Base-by-base conservation (phyloP, 2,888 invertebrate species). In the Drosophila antonietae region DNA sequence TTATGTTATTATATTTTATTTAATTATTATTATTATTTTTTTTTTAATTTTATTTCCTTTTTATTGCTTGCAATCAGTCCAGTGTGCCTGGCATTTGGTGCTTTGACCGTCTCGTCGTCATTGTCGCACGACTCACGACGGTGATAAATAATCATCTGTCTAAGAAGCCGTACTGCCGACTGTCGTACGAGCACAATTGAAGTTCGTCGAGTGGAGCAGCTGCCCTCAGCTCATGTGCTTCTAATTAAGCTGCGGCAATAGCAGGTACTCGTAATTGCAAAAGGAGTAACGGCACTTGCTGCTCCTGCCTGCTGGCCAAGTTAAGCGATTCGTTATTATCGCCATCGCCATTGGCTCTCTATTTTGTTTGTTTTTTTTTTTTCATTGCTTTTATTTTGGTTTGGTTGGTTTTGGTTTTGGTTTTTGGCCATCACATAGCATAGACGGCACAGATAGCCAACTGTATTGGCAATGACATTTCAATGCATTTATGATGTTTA, bases 401-500 rank as follows among this genome's bases (percentile, higher is more conserved):
- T 20, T 33, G 0, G 33, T 33, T 12, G 37, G 37, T 37, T 37
- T 31, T 28, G 31, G 49, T 18, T 35, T 33, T 35, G 51, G 65
- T 65, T 83, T 83, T 85, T 70, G 78, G 70, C 63, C 68, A 74
- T 67, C 53, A 56, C 51, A 78, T 49, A 46, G 55, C 65, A 39
- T 20, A 46, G 56, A 46, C 39, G 68, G 66, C 75, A 68, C 65
- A 63, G 87, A 86, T 86, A 81, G 83, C 87, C 87, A 80, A 74
- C 81, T 75, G 81, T 75, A 51, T 78, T 77, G 81, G 83, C 84
- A 78, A 89, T 91, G 90, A 91, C 90, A 90, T 91, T 90, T 90
- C 90, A 90, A 90, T 90, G 90, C 90, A 90, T 91, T 90, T 90
- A 89, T 90, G 91, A 91, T 91, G 90, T 83, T 90, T 87, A 90